These are phyloP conservation scores for Sesia apiformis DNA, from an alignment of 2,888 invertebrate species.

Conservation along the genomic window DNA sequence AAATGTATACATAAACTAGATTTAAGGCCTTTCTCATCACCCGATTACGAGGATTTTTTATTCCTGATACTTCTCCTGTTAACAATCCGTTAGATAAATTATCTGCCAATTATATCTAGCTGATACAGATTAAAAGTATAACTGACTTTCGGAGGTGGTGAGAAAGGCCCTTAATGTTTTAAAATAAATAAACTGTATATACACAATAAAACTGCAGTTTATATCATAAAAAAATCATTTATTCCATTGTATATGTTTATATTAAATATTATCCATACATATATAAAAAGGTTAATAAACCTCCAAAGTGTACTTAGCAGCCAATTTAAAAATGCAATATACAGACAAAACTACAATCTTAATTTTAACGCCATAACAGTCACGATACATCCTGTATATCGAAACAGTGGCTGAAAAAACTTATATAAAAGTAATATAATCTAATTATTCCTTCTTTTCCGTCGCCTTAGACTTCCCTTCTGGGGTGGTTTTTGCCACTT, in stretches of 20 bases:
- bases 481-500: conserved; percentile 48
- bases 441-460: conserved; percentile 6
- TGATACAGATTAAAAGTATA: too few species aligned
- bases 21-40: too few species aligned
- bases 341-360: conserved; percentile 8
- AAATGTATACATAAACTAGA: too few species aligned
- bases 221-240: not conserved
- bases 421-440: conserved; percentile 4
- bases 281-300: too few species aligned
- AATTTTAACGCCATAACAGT: conserved; percentile 38
- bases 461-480: conserved; percentile 45
- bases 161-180: not conserved
- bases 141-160: too few species aligned
- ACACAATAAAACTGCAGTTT: not conserved
- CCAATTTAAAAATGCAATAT: not conserved
- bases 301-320: too few species aligned
- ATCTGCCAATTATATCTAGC: too few species aligned
- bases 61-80: too few species aligned
- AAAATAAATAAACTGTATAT: not conserved
- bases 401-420: conserved; percentile 32
- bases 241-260: not conserved
- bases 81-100: too few species aligned
- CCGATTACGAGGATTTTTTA: too few species aligned
- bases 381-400: conserved; percentile 38
- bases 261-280: too few species aligned